A percentile compares a stretch with the other conserved stretches of the same genome.
These are phyloP conservation scores for Adineta ricciae DNA, from an alignment of 2,888 invertebrate species.

Conservation along the genomic window DNA sequence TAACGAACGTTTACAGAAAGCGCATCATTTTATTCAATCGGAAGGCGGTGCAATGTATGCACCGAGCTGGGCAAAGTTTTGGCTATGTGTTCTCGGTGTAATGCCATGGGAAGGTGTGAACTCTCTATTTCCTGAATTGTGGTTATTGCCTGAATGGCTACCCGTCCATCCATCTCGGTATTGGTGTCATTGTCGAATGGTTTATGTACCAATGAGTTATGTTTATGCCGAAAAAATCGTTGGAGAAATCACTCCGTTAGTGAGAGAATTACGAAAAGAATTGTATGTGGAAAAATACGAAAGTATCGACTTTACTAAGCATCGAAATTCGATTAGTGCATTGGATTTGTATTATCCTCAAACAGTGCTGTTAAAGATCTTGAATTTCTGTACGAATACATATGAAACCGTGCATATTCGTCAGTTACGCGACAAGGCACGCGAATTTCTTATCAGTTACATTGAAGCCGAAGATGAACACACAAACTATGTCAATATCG, in stretches of 20 bases:
- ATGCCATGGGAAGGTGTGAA: constrained; percentile 43
- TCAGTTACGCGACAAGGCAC: constrained; percentile 37
- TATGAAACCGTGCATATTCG: constrained; percentile 39
- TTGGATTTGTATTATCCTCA: constrained; percentile 43
- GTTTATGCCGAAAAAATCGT: constrained; percentile 40
- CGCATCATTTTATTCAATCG: constrained; percentile 35
- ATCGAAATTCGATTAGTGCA: constrained; percentile 40
- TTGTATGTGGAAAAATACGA: constrained; percentile 38
- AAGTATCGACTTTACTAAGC: constrained; percentile 39
- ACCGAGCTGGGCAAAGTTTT: constrained; percentile 44
- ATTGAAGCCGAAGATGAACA: constrained; percentile 43
- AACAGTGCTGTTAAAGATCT: constrained; percentile 38
- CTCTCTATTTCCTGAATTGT: constrained; percentile 43
- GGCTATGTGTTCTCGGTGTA: constrained; percentile 40
- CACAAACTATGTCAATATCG: constrained; percentile 43
- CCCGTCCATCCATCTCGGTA: constrained; percentile 43
- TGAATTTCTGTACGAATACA: constrained; percentile 38
- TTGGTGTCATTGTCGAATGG: constrained; percentile 45
- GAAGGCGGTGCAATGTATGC: constrained; percentile 40
- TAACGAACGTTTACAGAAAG: constrained; percentile 40
- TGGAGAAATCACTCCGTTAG: constrained; percentile 38
- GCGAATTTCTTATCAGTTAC: constrained; percentile 40
- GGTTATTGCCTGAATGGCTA: constrained; percentile 43
- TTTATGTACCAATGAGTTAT: constrained; percentile 43
- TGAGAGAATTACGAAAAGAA: constrained; percentile 39